Base-by-base conservation (phyloP, 2,113 vertebrate species). In the Cheirogaleus medius region DNA sequence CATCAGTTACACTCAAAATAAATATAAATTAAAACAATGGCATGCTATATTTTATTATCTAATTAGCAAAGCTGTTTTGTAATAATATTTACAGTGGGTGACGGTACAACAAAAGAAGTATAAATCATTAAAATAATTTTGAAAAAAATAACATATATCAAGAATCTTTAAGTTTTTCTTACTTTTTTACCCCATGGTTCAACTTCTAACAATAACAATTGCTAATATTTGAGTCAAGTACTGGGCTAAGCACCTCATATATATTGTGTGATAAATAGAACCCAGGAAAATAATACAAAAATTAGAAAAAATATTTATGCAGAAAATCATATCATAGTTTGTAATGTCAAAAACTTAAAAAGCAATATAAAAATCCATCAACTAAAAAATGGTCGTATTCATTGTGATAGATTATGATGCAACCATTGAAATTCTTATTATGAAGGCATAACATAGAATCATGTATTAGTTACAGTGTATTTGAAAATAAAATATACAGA, bases 1-100 rank as follows among this genome's bases (percentile, higher is more conserved):
- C 52, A 92, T 37, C 63, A 71, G n/a, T 77, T 23, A 21, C 81
- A 66, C 21, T 87, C 21, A 90, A 88, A 83, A 83, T 42, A 93
- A 87, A 83, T 92, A 44, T 29, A 94, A 96, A 73, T 85, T 52
- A 58, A 91, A 96, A 81, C 32, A 93, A 56, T 27, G 21, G 21
- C 14, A 39, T 69, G 10, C 47, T 73, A 34, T 73, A 25, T 71
- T 93, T 95, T 25, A 64, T 44, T 86, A 78, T 42, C n/a, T 93
- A 83, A 54, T 49, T 66, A 58, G 13, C 11, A 68, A 64, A 80
- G 13, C 9, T 74, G n/a, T 29, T 56, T 58, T 78, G 73, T 80
- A 64, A 60, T 69, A 25, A 56, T 34, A 71, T 88, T 88, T 85
- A 37, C 21, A 34, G 12, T 74, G 2, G 34, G 25, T 87, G 14